Percentiles rank a stretch among this genome's conserved stretches.
Conservation (phyloP, 2,797 vertebrate species). For the Liasis olivaceus region DNA sequence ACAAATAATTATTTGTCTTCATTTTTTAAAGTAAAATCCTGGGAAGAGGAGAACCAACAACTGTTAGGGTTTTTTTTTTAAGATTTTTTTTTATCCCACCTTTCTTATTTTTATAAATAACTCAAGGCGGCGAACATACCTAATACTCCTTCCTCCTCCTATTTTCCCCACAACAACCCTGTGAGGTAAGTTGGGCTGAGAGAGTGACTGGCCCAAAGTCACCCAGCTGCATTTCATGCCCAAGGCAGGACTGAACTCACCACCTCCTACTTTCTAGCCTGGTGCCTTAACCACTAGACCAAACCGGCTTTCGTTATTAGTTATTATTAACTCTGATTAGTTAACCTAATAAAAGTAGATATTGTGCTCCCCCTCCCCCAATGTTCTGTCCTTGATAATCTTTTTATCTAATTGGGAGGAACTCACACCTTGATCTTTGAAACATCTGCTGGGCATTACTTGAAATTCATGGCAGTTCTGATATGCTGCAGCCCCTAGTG, state of each 20-base stretch:
- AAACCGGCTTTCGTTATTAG: too few relatives aligned
- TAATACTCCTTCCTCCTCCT: too few relatives aligned
- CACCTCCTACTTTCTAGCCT: too few relatives aligned
- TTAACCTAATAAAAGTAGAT: background rate
- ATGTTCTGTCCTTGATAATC: background rate
- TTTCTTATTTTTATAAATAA: too few relatives aligned
- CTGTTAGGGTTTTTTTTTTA: background rate
- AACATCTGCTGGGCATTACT: background rate
- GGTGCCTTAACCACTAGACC: too few relatives aligned
- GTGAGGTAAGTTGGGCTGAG: too few relatives aligned
- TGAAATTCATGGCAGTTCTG: slow-evolving; percentile 1
- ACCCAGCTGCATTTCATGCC: too few relatives aligned
- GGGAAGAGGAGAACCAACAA: background rate
- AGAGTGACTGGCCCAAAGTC: too few relatives aligned
- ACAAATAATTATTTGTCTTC: background rate
- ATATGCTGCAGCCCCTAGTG: slow-evolving; percentile 16
- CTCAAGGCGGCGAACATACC: too few relatives aligned
- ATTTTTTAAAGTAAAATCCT: background rate
- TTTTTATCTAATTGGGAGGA: background rate
- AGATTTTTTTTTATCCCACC: too few relatives aligned
- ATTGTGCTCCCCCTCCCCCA: background rate
- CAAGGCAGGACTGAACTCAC: too few relatives aligned
- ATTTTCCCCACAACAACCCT: too few relatives aligned
- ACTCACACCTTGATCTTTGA: background rate
- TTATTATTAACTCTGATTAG: background rate